phyloP scores from a whole-genome alignment of 2,797 vertebrate species.

The Chelon labrosus region DNA sequence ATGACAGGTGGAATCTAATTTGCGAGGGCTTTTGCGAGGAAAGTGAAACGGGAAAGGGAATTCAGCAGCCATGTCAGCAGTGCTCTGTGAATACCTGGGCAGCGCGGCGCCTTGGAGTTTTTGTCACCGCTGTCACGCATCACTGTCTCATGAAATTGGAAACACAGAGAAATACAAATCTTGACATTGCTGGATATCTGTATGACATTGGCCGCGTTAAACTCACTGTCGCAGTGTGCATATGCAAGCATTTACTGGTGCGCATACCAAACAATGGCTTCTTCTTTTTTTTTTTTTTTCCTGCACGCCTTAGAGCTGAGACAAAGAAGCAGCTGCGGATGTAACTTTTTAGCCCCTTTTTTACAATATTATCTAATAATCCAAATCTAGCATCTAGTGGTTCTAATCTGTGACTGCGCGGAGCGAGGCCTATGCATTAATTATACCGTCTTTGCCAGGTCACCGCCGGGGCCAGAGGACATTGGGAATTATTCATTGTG shows the following conservation, averaged over 20 bases:
- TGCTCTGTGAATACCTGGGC: slow-evolving; percentile 69
- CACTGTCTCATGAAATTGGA: slow-evolving; percentile 85
- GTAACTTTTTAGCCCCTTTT: slow-evolving; percentile 32
- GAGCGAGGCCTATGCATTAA: slow-evolving; percentile 71
- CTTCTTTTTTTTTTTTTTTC: slow-evolving; percentile 10
- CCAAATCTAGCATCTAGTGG: slow-evolving; percentile 62
- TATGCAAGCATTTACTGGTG: slow-evolving; percentile 62
- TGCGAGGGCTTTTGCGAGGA: slow-evolving; percentile 43
- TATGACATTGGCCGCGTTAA: slow-evolving; percentile 77
- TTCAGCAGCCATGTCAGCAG: slow-evolving; percentile 68
- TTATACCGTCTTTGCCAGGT: slow-evolving; percentile 70
- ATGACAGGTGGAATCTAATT: slow-evolving; percentile 71
- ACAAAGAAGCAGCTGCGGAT: slow-evolving; percentile 39
- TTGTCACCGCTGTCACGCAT: slow-evolving; percentile 82
- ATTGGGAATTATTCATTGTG: slow-evolving; percentile 81
- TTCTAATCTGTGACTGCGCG: slow-evolving; percentile 39
- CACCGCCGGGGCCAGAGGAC: slow-evolving; percentile 73
- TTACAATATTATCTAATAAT: slow-evolving; percentile 65
- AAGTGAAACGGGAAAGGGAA: slow-evolving; percentile 50
- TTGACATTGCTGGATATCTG: slow-evolving; percentile 83
- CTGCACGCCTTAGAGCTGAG: slow-evolving; percentile 4
- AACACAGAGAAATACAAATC: slow-evolving; percentile 81
- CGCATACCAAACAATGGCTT: slow-evolving; percentile 68
- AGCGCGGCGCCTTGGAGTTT: slow-evolving; percentile 69
- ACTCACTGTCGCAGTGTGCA: slow-evolving; percentile 64